These are phyloP conservation scores for Polydrusus pterygomalis DNA, from an alignment of 2,888 invertebrate genomes.

Conservation along the genomic window DNA sequence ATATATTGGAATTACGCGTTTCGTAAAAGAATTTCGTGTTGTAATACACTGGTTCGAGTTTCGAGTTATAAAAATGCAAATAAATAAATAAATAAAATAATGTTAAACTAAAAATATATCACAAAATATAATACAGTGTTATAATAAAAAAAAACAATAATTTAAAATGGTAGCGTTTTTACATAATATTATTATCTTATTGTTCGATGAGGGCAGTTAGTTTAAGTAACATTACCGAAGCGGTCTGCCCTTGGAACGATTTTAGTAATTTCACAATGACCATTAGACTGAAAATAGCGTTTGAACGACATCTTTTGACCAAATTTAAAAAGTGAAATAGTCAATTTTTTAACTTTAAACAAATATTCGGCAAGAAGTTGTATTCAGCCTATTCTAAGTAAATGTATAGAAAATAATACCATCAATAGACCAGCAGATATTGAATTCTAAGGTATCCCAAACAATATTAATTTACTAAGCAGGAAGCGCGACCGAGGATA, in stretches of 20 bases:
- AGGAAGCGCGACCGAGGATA: too few relatives aligned
- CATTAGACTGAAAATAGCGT: too few relatives aligned
- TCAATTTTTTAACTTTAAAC: background rate
- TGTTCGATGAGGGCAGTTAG: background rate
- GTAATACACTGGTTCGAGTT: constrained; percentile 1
- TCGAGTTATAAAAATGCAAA: constrained; percentile 26
- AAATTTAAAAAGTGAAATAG: background rate
- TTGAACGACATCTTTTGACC: background rate
- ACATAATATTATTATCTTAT: too few relatives aligned
- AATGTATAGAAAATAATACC: constrained; percentile 18
- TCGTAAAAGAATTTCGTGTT: background rate
- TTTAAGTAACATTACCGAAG: background rate
- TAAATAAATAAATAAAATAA: constrained; percentile 42
- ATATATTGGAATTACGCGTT: background rate
- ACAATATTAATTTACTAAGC: background rate
- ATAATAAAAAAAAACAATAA: background rate
- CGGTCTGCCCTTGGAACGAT: too few relatives aligned
- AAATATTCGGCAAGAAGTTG: background rate
- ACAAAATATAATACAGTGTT: constrained; percentile 43
- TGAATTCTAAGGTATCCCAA: background rate
- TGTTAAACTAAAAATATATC: constrained; percentile 45
- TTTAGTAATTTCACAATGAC: too few relatives aligned
- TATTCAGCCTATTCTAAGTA: background rate
- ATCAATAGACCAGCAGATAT: background rate
- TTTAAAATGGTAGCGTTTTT: background rate